Percentiles rank a stretch among this genome's conserved stretches.
These are phyloP conservation scores for Hormaphis cornu DNA, from an alignment of 1,140 invertebrate genomes.

Conservation along the genomic window DNA sequence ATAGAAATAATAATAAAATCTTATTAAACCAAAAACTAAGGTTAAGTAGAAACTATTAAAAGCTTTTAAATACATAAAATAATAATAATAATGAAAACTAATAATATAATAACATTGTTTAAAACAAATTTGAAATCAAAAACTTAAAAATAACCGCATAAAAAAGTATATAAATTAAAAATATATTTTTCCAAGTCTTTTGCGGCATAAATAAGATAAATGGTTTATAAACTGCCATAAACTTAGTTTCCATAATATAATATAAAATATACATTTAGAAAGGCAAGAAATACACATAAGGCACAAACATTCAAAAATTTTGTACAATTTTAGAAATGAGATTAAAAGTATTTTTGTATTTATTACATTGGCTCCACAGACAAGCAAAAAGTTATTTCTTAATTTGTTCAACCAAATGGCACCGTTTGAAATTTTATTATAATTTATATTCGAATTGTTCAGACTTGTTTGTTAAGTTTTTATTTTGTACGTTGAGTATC, in stretches of 20 bases:
- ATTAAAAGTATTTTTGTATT: background rate
- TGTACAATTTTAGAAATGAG: background rate
- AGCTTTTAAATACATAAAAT: background rate
- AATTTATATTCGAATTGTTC: background rate
- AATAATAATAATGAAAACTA: background rate
- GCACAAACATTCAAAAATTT: background rate
- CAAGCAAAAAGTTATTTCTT: background rate
- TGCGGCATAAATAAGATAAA: background rate
- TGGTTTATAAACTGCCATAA: background rate
- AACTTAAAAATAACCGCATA: background rate
- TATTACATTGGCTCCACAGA: background rate
- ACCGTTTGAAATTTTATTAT: background rate
- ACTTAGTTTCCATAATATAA: background rate
- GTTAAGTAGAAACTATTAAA: conserved; percentile 21
- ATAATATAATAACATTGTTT: conserved; percentile 3
- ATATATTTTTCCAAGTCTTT: background rate
- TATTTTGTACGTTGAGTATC: background rate
- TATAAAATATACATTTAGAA: too few species aligned
- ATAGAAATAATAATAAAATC: background rate
- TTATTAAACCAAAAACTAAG: background rate
- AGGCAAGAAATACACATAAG: conserved; percentile 1
- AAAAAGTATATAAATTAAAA: background rate
- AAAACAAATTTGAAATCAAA: background rate
- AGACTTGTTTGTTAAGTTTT: background rate
- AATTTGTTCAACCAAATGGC: background rate